A percentile compares a stretch with the other conserved stretches of the same genome.
Evolutionary conservation across 2,797 vertebrate species (phyloP).

Genomic region (Steatocranus sp.): DNA sequence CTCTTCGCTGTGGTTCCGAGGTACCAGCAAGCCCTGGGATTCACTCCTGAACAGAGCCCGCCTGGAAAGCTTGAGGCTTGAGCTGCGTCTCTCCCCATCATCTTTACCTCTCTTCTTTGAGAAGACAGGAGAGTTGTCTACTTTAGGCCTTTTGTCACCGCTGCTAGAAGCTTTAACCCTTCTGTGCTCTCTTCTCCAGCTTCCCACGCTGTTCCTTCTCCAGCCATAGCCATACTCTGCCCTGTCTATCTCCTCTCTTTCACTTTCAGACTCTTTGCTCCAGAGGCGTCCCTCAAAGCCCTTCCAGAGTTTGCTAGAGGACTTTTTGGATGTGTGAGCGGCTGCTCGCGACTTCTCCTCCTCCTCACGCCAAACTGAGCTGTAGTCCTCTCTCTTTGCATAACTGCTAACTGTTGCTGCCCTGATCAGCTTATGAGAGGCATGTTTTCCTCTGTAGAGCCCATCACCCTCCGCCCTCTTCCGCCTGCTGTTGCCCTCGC

Average conservation of each 20-base stretch:
- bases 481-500: conserved; percentile 27
- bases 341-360: conserved; percentile 15
- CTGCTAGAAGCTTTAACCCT: conserved; percentile 48
- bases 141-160: conserved; percentile 58
- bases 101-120: conserved; percentile 65
- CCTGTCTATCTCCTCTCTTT: conserved; percentile 69
- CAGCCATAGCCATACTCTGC: conserved; percentile 65
- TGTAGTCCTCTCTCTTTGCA: conserved; percentile 66
- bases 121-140: conserved; percentile 59
- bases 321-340: conserved; percentile 46
- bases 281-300: conserved; percentile 74
- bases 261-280: conserved; percentile 69
- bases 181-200: conserved; percentile 65
- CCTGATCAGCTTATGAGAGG: conserved; percentile 78
- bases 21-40: conserved; percentile 76
- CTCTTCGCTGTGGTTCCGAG: conserved; percentile 56
- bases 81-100: conserved; percentile 69
- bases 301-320: conserved; percentile 66
- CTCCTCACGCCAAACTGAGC: conserved; percentile 64
- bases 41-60: conserved; percentile 77
- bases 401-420: conserved; percentile 79
- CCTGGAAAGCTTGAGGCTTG: conserved; percentile 72
- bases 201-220: conserved; percentile 61
- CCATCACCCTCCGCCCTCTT: conserved; percentile 64
- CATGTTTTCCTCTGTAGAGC: conserved; percentile 80